Conservation (phyloP, 2,888 invertebrate genomes). For the Drosophila diplacantha region DNA sequence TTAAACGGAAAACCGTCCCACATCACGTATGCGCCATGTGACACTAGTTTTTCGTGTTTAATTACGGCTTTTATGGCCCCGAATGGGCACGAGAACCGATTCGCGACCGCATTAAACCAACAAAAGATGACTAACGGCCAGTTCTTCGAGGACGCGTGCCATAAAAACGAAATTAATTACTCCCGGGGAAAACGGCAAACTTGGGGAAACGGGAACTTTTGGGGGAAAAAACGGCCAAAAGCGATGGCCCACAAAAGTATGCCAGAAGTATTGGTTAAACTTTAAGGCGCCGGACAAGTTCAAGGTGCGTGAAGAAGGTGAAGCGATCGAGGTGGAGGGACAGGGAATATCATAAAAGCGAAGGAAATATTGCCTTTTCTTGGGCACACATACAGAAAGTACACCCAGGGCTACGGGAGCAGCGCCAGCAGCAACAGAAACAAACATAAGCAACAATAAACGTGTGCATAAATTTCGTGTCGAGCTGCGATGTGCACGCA, state of each 20-base stretch:
- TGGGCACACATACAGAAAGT: slow-evolving; percentile 20
- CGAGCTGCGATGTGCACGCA: slow-evolving; percentile 37
- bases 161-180: slow-evolving; percentile 71
- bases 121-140: slow-evolving; percentile 45
- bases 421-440: slow-evolving; percentile 28
- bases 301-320: slow-evolving; percentile 23
- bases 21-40: slow-evolving; percentile 71
- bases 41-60: slow-evolving; percentile 68
- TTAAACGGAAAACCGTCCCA: slow-evolving; percentile 45
- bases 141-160: slow-evolving; percentile 43
- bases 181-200: slow-evolving; percentile 17
- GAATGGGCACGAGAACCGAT: slow-evolving; percentile 50
- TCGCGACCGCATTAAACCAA: slow-evolving; percentile 44
- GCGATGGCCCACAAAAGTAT: slow-evolving; percentile 26
- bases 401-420: slow-evolving; percentile 15
- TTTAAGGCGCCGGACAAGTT: slow-evolving; percentile 42
- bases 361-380: slow-evolving; percentile 51
- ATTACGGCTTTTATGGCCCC: slow-evolving; percentile 62
- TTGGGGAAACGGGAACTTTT: not conserved
- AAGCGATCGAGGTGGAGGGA: slow-evolving; percentile 6
- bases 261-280: slow-evolving; percentile 35
- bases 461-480: slow-evolving; percentile 60
- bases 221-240: not conserved
- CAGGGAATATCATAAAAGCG: slow-evolving; percentile 36
- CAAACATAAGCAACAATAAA: slow-evolving; percentile 47